phyloP scores from a whole-genome alignment of 2,888 invertebrate species.

The Lasioglossum villosulum region DNA sequence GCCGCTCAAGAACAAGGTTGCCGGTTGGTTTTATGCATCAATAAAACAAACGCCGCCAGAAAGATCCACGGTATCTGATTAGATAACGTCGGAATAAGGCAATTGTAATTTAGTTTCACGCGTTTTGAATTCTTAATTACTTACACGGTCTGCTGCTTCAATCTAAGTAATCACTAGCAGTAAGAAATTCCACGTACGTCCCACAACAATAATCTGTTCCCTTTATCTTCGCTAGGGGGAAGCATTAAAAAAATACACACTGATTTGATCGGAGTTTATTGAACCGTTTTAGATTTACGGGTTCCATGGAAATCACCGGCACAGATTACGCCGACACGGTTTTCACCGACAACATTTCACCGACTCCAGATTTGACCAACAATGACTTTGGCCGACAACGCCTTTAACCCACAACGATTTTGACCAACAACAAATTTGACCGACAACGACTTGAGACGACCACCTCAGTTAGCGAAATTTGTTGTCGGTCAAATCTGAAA shows the following conservation, averaged over 20 bases:
- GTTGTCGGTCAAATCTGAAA: too few species aligned
- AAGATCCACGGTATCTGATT: neutral
- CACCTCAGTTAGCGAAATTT: too few species aligned
- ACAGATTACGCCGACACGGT: too few species aligned
- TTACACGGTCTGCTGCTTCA: neutral
- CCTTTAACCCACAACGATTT: too few species aligned
- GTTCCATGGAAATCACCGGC: too few species aligned
- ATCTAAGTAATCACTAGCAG: too few species aligned
- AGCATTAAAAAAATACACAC: neutral
- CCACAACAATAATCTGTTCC: neutral
- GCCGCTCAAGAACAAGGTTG: slow-evolving; percentile 25
- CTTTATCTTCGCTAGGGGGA: neutral
- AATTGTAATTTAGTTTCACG: neutral
- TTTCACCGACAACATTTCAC: too few species aligned
- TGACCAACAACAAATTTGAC: too few species aligned
- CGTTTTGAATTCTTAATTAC: neutral
- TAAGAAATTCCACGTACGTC: neutral
- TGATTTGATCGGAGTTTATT: neutral
- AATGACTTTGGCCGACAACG: too few species aligned
- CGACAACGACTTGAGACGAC: too few species aligned
- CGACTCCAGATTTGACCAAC: too few species aligned
- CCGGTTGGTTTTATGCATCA: slow-evolving; percentile 39
- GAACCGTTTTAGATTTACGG: too few species aligned
- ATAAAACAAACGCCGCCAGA: slow-evolving; percentile 27
- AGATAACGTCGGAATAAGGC: slow-evolving; percentile 10